phyloP scores from a whole-genome alignment of 1,140 invertebrate genomes.

The Harpegnathos saltator region DNA sequence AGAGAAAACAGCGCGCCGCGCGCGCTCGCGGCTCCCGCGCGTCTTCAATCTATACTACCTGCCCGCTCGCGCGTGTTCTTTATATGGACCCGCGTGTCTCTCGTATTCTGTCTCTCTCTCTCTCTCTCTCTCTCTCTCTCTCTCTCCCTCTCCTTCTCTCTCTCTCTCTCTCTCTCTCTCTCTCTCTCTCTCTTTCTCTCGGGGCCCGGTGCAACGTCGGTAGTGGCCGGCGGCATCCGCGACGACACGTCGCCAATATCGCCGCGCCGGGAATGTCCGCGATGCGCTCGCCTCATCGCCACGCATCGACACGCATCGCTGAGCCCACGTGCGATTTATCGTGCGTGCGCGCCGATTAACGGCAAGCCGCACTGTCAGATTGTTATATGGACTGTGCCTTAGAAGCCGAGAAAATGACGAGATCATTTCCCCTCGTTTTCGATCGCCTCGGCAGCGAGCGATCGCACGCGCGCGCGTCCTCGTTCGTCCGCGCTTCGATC shows the following conservation, averaged over 20 bases:
- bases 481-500: too few species aligned
- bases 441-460: background rate
- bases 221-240: constrained; percentile 50
- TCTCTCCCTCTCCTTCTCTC: background rate
- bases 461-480: too few species aligned
- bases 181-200: background rate
- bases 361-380: constrained; percentile 27
- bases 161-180: background rate
- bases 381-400: constrained; percentile 33
- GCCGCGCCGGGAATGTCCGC: constrained; percentile 29
- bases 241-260: constrained; percentile 48
- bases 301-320: constrained; percentile 23
- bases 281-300: background rate
- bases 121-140: background rate
- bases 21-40: constrained; percentile 55
- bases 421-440: constrained; percentile 25
- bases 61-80: constrained; percentile 52
- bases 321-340: constrained; percentile 32
- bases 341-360: constrained; percentile 40
- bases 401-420: constrained; percentile 46
- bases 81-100: constrained; percentile 59
- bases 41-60: constrained; percentile 50
- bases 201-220: constrained; percentile 9
- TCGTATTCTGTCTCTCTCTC: background rate
- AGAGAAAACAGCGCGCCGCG: background rate